Evolutionary conservation across 2,888 invertebrate genomes (phyloP).

Genomic region (Dolichomitus sp.): DNA sequence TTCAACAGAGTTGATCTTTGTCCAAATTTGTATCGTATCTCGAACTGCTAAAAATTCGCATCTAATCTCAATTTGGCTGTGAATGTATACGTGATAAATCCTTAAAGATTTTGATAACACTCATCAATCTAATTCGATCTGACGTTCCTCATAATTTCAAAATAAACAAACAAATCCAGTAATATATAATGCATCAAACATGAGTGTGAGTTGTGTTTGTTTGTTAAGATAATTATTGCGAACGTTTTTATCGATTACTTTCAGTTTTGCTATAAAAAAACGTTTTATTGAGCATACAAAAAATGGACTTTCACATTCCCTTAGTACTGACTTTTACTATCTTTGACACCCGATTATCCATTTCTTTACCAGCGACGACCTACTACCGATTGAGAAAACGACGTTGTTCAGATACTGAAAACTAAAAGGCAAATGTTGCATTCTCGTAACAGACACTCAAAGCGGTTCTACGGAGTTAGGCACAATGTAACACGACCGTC

Average conservation of each 20-base stretch:
- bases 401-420: slow-evolving; percentile 23
- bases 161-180: neutral
- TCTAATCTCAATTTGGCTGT: too few species aligned
- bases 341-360: neutral
- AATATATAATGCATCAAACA: too few species aligned
- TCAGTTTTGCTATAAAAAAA: neutral
- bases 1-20: too few species aligned
- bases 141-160: neutral
- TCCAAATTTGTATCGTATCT: too few species aligned
- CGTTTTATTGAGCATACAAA: neutral
- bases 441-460: neutral
- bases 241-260: neutral
- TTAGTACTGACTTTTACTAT: slow-evolving; percentile 2
- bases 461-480: slow-evolving; percentile 21
- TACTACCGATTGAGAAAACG: slow-evolving; percentile 41
- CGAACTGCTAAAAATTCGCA: too few species aligned
- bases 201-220: too few species aligned
- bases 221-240: neutral
- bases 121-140: neutral
- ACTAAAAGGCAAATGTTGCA: slow-evolving; percentile 26
- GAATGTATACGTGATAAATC: too few species aligned
- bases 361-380: slow-evolving; percentile 30
- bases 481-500: slow-evolving; percentile 1
- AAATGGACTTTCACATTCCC: neutral
- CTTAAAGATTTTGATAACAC: neutral